Conservation (phyloP, 92 coral and sea anemone species). For the Desmophyllum pertusum region DNA sequence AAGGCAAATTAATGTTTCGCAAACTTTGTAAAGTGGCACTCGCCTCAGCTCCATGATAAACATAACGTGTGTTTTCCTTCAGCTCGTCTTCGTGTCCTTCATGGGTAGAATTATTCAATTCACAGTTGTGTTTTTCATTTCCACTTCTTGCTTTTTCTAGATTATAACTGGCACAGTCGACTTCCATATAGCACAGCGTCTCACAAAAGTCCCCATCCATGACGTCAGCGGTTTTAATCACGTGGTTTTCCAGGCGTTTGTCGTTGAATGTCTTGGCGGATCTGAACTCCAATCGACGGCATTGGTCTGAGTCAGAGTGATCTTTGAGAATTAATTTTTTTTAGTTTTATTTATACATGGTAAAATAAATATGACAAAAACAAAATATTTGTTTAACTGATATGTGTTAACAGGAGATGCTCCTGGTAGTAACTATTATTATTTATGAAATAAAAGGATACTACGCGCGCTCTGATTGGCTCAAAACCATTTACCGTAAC, state of each 20-base stretch:
- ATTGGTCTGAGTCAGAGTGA: not conserved
- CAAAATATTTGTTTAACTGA: too few species aligned
- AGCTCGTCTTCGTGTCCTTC: constrained; percentile 13
- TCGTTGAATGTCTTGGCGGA: not conserved
- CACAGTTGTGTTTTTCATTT: not conserved
- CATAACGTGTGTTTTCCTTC: not conserved
- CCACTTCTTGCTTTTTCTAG: not conserved
- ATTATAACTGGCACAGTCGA: constrained; percentile 20
- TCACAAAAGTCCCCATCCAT: not conserved
- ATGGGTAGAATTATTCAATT: constrained; percentile 22
- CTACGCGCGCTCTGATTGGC: too few species aligned
- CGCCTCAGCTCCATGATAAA: constrained; percentile 18
- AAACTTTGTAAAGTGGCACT: too few species aligned
- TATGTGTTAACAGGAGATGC: too few species aligned
- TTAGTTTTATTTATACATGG: too few species aligned
- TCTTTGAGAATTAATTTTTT: too few species aligned
- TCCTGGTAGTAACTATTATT: too few species aligned
- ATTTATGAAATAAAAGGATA: too few species aligned
- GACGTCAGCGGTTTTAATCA: not conserved
- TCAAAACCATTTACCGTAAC: too few species aligned
- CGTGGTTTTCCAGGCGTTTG: not conserved
- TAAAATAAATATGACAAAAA: too few species aligned
- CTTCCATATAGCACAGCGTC: constrained; percentile 17
- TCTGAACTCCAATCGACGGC: not conserved
- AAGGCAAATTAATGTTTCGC: too few species aligned